A percentile compares a stretch with the other conserved stretches of the same genome.
Conservation (phyloP, 2,113 vertebrate genomes). For the Bettongia penicillata region DNA sequence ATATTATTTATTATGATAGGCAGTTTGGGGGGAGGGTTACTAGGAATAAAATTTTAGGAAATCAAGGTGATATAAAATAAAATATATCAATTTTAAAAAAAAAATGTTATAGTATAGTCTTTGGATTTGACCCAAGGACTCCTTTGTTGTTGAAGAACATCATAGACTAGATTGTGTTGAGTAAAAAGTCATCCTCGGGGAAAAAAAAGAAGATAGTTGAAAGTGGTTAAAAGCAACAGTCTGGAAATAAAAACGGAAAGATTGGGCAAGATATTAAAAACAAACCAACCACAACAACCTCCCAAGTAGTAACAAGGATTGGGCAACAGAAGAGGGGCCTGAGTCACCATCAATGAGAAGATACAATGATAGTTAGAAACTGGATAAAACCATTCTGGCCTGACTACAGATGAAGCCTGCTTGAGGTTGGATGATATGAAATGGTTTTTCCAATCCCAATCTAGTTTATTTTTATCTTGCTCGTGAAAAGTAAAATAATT, state of each 20-base stretch:
- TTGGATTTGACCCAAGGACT: neutral
- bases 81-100: neutral
- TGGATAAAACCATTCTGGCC: conserved; percentile 47
- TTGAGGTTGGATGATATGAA: conserved; percentile 61
- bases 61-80: neutral
- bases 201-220: conserved; percentile 67
- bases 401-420: conserved; percentile 51
- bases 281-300: conserved; percentile 78
- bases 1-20: neutral
- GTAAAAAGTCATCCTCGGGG: conserved; percentile 58
- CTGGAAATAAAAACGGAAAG: conserved; percentile 82
- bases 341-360: conserved; percentile 56
- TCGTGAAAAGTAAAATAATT: conserved; percentile 78
- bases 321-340: conserved; percentile 64
- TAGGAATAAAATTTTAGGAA: neutral
- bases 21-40: neutral
- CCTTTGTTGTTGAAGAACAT: neutral
- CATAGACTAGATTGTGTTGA: conserved; percentile 58
- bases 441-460: conserved; percentile 76
- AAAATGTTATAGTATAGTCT: neutral
- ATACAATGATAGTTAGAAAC: conserved; percentile 48
- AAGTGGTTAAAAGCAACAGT: conserved; percentile 75
- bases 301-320: conserved; percentile 76
- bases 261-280: conserved; percentile 80
- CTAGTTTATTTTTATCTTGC: conserved; percentile 78